A percentile compares a stretch with the other conserved stretches of the same genome.
phyloP scores from a whole-genome alignment of 2,113 vertebrate genomes.

The Ibidorhyncha struthersii region DNA sequence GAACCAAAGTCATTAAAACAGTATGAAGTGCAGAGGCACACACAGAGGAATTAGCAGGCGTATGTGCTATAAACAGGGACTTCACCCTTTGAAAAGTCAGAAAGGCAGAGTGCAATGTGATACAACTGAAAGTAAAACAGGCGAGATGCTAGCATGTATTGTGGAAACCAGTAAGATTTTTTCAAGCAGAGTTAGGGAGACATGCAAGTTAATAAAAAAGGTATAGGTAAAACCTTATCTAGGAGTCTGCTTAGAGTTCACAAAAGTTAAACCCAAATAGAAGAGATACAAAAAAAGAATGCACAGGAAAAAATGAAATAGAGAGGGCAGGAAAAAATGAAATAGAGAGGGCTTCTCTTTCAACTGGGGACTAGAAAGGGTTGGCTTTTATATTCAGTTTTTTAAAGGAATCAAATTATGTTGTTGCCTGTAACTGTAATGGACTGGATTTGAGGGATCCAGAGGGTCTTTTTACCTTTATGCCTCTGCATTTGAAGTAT shows the following conservation, averaged over 20 bases:
- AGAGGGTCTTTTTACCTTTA: neutral
- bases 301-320: neutral
- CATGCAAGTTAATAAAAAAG: neutral
- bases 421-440: neutral
- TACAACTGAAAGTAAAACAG: neutral
- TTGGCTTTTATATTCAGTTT: rapidly evolving
- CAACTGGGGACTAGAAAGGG: neutral
- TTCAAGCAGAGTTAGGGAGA: neutral
- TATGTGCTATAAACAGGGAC: neutral
- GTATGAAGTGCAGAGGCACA: neutral
- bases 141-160: neutral
- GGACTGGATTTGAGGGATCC: neutral
- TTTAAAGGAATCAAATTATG: neutral
- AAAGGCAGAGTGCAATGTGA: neutral
- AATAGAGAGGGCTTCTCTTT: neutral
- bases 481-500: neutral
- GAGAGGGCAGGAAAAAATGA: neutral
- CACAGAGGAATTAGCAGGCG: neutral
- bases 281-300: neutral
- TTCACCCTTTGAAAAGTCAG: neutral
- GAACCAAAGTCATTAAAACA: neutral
- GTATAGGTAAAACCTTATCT: neutral
- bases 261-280: neutral
- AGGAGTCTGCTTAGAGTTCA: neutral
- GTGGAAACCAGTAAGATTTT: neutral